Evolutionary conservation across 2,797 vertebrate species (phyloP).

Genomic region (Paedocypris micromegethes): DNA sequence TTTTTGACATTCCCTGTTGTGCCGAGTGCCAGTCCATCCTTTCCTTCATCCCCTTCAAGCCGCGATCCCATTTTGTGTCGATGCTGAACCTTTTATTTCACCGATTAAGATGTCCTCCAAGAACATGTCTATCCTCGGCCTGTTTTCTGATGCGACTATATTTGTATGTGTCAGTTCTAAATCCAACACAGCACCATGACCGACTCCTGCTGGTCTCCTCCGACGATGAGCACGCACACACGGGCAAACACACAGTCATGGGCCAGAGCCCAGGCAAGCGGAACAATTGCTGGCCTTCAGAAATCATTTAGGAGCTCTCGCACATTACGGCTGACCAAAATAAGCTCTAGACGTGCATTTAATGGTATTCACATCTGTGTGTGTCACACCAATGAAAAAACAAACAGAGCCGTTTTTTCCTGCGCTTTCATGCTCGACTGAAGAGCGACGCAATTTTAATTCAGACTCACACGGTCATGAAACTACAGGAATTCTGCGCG

Average conservation of each 20-base stretch:
- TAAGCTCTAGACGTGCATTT: slow-evolving; percentile 27
- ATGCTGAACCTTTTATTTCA: slow-evolving; percentile 8
- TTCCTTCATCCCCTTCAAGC: background rate
- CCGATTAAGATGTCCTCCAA: slow-evolving; percentile 31
- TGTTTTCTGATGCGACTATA: slow-evolving; percentile 25
- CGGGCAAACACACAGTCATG: slow-evolving; percentile 5
- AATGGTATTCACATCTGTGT: slow-evolving; percentile 35
- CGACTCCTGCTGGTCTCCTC: slow-evolving; percentile 21
- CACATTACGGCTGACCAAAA: slow-evolving; percentile 32
- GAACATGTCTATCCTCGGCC: slow-evolving; percentile 16
- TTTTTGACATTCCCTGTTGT: background rate
- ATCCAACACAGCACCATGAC: slow-evolving; percentile 35
- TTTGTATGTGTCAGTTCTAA: slow-evolving; percentile 32
- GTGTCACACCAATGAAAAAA: slow-evolving; percentile 41
- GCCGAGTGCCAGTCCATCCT: background rate
- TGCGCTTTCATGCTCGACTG: slow-evolving; percentile 31
- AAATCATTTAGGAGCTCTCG: slow-evolving; percentile 28
- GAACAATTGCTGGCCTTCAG: slow-evolving; percentile 33
- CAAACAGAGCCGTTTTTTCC: slow-evolving; percentile 23
- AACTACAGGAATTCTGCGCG: slow-evolving; percentile 30
- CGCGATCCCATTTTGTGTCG: background rate
- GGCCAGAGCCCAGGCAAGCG: slow-evolving; percentile 26
- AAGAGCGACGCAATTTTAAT: slow-evolving; percentile 34
- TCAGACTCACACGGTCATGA: slow-evolving; percentile 44
- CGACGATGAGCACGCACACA: background rate